Evolutionary conservation across 1,140 invertebrate species (phyloP).

Genomic region (Chionoecetes opilio): DNA sequence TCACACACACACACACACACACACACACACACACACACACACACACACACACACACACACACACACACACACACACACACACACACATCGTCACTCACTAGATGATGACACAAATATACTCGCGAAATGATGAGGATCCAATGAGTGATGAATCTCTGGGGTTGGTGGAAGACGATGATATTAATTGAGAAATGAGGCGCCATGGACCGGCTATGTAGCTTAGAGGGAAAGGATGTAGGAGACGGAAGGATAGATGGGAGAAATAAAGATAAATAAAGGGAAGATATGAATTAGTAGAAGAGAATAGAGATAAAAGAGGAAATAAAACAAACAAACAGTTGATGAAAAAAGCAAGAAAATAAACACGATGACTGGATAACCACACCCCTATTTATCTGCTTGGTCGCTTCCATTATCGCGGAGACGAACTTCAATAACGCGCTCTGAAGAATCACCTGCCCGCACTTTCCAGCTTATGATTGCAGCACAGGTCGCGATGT

Average conservation of each 20-base stretch:
- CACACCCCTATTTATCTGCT: not conserved
- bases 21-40: slow-evolving; percentile 28
- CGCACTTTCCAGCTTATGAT: too few species aligned
- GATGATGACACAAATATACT: not conserved
- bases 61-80: slow-evolving; percentile 27
- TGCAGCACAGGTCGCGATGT: too few species aligned
- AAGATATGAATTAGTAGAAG: not conserved
- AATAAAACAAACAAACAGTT: too few species aligned
- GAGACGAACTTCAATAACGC: not conserved
- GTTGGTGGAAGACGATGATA: not conserved
- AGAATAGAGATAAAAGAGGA: too few species aligned
- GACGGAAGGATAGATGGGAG: not conserved
- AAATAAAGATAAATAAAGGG: not conserved
- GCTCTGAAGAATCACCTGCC: too few species aligned
- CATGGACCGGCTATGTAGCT: not conserved
- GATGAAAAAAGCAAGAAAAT: too few species aligned
- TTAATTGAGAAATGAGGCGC: not conserved
- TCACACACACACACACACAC: not conserved
- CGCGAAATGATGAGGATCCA: too few species aligned
- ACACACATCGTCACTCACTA: not conserved
- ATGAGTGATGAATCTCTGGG: not conserved
- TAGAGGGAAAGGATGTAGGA: not conserved
- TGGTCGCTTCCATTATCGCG: not conserved
- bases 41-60: not conserved
- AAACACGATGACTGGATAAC: not conserved